Base-by-base conservation (phyloP, 2,888 invertebrate genomes). In the Beris morrisii region DNA sequence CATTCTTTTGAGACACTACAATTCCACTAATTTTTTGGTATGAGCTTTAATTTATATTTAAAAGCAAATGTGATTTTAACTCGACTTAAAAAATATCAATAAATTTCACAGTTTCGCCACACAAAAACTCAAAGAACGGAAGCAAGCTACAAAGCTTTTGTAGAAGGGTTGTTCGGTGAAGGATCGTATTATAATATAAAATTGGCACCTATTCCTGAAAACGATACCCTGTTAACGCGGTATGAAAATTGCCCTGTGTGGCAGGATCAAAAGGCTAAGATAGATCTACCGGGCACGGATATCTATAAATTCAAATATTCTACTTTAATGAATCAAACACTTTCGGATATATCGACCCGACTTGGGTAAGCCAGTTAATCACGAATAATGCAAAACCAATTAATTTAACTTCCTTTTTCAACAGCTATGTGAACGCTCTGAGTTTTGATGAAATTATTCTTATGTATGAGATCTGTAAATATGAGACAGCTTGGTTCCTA, bases 401-500 rank as follows among this genome's bases (percentile, higher is more conserved):
- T 52, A 22, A 6, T 15, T 5, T 6, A 28, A 52, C 2, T 52
- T 11, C n/a, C 12, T 13, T 55, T 57, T 9, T 57, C 43, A 4
- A 44, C 6, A 44, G 12, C 2, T 43, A 44, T 12, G 13, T 43
- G 9, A 6, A 4, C 45, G 22, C 2, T 22, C 22, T 22, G 22
- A 22, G 22, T 22, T 22, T 22, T 22, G 22, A 22, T 22, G 22
- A 56, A 38, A 44, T 57, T 28, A 15, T 13, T 59, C 79, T 84
- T 55, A 89, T 93, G 81, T 93, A 89, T 75, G 88, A 92, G 70
- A 87, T 90, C 83, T 93, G 93, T 73, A 85, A 92, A 1, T 92
- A 87, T 77, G 89, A 92, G 73, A 92, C 91, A 76, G 89, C 93
- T 0, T 91, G 91, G 90, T 84, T 86, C 59, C 83, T 89, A 69